Evolutionary conservation across 2,888 invertebrate species (phyloP).

Genomic region (Tachystola acroxantha): DNA sequence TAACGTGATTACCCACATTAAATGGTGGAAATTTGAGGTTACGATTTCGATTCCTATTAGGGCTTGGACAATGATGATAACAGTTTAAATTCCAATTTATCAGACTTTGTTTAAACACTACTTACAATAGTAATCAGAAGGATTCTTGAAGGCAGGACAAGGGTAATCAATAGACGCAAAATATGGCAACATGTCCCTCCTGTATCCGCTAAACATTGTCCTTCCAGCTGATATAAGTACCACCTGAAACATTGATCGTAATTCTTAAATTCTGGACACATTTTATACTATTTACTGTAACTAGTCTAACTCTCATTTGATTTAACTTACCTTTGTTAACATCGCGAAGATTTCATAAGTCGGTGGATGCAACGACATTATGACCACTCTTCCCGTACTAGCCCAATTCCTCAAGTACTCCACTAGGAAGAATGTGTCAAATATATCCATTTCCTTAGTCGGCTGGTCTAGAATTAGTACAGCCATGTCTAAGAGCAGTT

Average conservation of each 20-base stretch:
- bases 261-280: neutral
- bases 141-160: slow-evolving; percentile 97
- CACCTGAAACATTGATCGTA: slow-evolving; percentile 60
- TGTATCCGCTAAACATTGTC: slow-evolving; percentile 93
- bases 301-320: too few species aligned
- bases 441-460: slow-evolving; percentile 93
- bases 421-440: slow-evolving; percentile 96
- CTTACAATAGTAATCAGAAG: slow-evolving; percentile 96
- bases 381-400: slow-evolving; percentile 86
- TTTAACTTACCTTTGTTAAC: slow-evolving; percentile 83
- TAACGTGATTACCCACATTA: too few species aligned
- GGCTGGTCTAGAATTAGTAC: slow-evolving; percentile 93
- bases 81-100: too few species aligned
- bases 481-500: slow-evolving; percentile 90
- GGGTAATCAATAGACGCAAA: slow-evolving; percentile 94
- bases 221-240: slow-evolving; percentile 93
- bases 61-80: too few species aligned
- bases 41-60: too few species aligned
- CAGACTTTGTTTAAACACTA: slow-evolving; percentile 25
- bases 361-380: slow-evolving; percentile 95
- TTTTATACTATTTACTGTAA: too few species aligned
- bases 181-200: slow-evolving; percentile 94
- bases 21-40: too few species aligned
- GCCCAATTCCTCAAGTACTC: slow-evolving; percentile 97
- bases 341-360: slow-evolving; percentile 97